A percentile compares a stretch with the other conserved stretches of the same genome.
Evolutionary conservation across 2,888 invertebrate genomes (phyloP).

Genomic region (Harpalus rubripes): DNA sequence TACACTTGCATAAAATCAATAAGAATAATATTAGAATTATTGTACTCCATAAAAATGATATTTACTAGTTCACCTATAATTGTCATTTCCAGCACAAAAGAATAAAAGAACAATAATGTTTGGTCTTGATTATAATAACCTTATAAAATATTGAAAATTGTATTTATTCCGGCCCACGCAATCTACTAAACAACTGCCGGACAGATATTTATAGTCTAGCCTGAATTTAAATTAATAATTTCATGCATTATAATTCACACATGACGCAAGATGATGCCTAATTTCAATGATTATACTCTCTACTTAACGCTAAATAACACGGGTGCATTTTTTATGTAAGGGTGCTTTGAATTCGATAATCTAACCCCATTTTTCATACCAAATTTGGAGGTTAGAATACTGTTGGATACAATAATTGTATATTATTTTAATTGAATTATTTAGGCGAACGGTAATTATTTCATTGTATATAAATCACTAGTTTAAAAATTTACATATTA

Average conservation of each 20-base stretch:
- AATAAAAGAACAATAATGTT: constrained; percentile 51
- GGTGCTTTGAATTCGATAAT: constrained; percentile 4
- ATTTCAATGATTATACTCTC: constrained; percentile 58
- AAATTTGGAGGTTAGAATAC: not conserved
- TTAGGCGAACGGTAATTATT: constrained; percentile 51
- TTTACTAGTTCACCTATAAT: not conserved
- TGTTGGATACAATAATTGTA: constrained; percentile 29
- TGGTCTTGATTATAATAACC: constrained; percentile 52
- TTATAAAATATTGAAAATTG: constrained; percentile 61
- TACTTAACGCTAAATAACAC: constrained; percentile 15
- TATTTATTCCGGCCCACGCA: constrained; percentile 60
- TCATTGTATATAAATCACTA: constrained; percentile 60
- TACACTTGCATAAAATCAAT: not conserved
- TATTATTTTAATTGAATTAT: constrained; percentile 60
- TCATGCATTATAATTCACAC: constrained; percentile 65
- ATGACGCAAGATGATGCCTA: constrained; percentile 55
- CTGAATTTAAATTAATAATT: constrained; percentile 66
- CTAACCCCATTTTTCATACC: constrained; percentile 25
- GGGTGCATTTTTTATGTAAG: not conserved
- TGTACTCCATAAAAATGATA: not conserved
- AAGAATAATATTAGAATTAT: not conserved
- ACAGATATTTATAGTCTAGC: constrained; percentile 41
- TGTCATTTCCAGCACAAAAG: not conserved
- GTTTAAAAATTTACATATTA: constrained; percentile 59
- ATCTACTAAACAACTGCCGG: constrained; percentile 25